Evolutionary conservation across 30 jellyfish, hydroid and myxozoan species (phyloP).

Genomic region (Pseudorhiza aurosa): DNA sequence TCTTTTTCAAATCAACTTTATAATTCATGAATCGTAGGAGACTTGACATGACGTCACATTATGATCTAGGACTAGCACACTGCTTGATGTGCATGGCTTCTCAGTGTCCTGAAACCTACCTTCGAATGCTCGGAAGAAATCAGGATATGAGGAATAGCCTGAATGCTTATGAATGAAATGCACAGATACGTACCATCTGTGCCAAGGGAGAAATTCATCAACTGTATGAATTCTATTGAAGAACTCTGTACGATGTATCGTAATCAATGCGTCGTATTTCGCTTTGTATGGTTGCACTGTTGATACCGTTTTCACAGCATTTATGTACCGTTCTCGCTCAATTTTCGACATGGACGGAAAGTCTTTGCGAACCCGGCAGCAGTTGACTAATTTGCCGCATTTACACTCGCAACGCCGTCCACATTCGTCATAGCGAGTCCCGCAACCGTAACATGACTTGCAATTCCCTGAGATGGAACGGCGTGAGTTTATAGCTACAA

Average conservation of each 20-base stretch:
- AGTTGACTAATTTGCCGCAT: constrained; percentile 70
- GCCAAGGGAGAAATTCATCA: constrained; percentile 92
- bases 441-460: constrained; percentile 25
- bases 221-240: constrained; percentile 58
- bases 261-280: constrained; percentile 34
- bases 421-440: constrained; percentile 78
- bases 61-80: too few relatives aligned
- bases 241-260: constrained; percentile 56
- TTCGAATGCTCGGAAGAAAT: too few relatives aligned
- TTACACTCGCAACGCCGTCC: constrained; percentile 79
- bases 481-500: too few relatives aligned
- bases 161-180: too few relatives aligned
- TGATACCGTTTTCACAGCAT: constrained; percentile 55
- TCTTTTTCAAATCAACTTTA: too few relatives aligned
- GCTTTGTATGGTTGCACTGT: constrained; percentile 64
- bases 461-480: constrained; percentile 1
- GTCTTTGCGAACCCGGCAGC: constrained; percentile 88
- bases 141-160: too few relatives aligned
- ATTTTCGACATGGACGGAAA: constrained; percentile 75
- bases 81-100: too few relatives aligned
- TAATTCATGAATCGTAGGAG: too few relatives aligned
- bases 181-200: constrained; percentile 68
- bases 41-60: too few relatives aligned
- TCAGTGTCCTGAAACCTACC: too few relatives aligned
- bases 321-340: constrained; percentile 76